Evolutionary conservation across 2,888 invertebrate genomes (phyloP).

Genomic region (Graphium colonna): DNA sequence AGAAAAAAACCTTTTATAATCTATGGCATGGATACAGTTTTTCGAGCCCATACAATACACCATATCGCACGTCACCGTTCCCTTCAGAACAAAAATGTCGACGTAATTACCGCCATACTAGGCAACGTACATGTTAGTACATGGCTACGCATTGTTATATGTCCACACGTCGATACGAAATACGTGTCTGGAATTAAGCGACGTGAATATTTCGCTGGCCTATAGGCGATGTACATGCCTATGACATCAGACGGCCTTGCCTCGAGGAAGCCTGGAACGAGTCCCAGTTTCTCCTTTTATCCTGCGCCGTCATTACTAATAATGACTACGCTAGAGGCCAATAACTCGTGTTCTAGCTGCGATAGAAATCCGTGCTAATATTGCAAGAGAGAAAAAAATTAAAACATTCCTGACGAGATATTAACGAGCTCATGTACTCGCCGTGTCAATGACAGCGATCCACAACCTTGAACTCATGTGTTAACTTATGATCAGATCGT

Average conservation of each 20-base stretch:
- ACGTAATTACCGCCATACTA: not conserved
- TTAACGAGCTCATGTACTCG: constrained; percentile 16
- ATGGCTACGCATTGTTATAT: constrained; percentile 30
- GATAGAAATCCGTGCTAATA: not conserved
- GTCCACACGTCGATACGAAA: constrained; percentile 48
- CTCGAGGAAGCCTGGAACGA: constrained; percentile 59
- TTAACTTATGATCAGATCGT: constrained; percentile 43
- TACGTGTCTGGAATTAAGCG: constrained; percentile 57
- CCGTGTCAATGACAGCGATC: constrained; percentile 33
- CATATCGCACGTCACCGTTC: not conserved
- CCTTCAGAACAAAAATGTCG: constrained; percentile 1
- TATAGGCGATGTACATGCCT: constrained; percentile 37
- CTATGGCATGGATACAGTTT: no score
- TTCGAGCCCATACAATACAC: no score
- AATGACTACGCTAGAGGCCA: constrained; percentile 37
- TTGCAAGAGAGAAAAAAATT: not conserved
- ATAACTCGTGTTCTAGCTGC: constrained; percentile 24
- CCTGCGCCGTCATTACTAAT: constrained; percentile 69
- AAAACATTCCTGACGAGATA: not conserved
- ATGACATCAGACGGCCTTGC: constrained; percentile 75
- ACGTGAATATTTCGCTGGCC: constrained; percentile 41
- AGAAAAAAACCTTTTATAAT: no score
- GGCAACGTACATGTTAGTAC: constrained; percentile 18
- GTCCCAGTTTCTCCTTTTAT: constrained; percentile 70
- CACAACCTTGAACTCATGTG: constrained; percentile 62